Base-by-base conservation (phyloP, 2,888 invertebrate genomes). In the Tiphia femorata region DNA sequence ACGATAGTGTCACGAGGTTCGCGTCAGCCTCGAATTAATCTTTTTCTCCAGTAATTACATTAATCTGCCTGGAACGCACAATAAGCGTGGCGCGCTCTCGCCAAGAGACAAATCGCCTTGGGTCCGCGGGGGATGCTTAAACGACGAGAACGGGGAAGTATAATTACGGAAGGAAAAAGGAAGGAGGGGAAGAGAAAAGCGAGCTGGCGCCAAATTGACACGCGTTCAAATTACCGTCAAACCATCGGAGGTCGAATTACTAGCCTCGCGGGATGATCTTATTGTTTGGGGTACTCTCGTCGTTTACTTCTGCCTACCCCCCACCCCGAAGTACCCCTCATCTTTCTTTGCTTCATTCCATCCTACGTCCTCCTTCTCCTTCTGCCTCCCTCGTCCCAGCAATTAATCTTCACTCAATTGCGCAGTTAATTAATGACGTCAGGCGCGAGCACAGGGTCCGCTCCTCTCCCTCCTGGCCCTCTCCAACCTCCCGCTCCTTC, bases 381-480 rank as follows among this genome's bases (percentile, higher is more conserved):
- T 23, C 27, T 43, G 33, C 35, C 51, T 58, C 54, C 61, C 61
- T 58, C 67, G 56, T 52, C 55, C 60, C 47, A 40, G 53, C 69
- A 67, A 75, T 75, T 75, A 75, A 75, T 75, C 75, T 73, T 69
- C 69, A 58, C 70, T 72, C 75, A 73, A 75, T 75, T 73, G 72
- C 75, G 58, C 67, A 57, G 73, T 75, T 75, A 75, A 75, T 75
- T 75, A 75, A 75, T 75, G 67, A 67, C 69, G 66, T 69, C 67
- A 64, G 62, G 65, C 67, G 53, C 58, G 44, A 61, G 50, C 56
- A 58, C 44, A 30, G 58, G 48, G 44, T 41, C 60, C 60, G 49
- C 41, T 29, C 44, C 51, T 40, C 49, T 42, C 40, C n/a, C n/a
- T n/a, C n/a, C n/a, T n/a, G n/a, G n/a, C n/a, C n/a, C n/a, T n/a